Evolutionary conservation across 2,113 vertebrate species (phyloP).

Genomic region (Accipiter virgatus): DNA sequence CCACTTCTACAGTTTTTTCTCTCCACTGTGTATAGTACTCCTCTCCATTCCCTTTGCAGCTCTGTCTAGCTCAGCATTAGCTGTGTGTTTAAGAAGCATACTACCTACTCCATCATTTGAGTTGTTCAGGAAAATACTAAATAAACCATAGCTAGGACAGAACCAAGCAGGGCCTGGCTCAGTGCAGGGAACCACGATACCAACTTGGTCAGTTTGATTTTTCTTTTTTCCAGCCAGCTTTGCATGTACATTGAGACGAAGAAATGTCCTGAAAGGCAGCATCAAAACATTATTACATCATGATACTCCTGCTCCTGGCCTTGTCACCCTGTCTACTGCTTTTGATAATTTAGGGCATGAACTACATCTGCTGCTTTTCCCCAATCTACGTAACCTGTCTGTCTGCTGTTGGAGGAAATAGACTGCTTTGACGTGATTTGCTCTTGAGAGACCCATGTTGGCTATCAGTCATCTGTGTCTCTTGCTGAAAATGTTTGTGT

Average conservation of each 20-base stretch:
- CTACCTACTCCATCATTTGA: background rate
- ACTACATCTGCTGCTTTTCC: background rate
- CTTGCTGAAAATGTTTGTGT: background rate
- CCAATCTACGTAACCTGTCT: fast-evolving
- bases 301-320: background rate
- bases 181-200: background rate
- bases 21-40: too few species aligned
- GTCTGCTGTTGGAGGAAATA: background rate
- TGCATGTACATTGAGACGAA: fast-evolving
- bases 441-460: background rate
- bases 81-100: background rate
- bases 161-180: background rate
- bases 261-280: background rate
- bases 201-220: background rate
- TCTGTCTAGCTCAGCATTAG: background rate
- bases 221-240: background rate
- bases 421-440: background rate
- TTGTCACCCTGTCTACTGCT: background rate
- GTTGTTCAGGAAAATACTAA: background rate
- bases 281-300: background rate
- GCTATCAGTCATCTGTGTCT: background rate
- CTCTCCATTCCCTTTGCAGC: background rate
- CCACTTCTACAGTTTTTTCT: background rate
- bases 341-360: background rate
- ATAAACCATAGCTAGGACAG: background rate